Evolutionary conservation across 2,888 invertebrate species (phyloP).

Genomic region (Thera britannica): DNA sequence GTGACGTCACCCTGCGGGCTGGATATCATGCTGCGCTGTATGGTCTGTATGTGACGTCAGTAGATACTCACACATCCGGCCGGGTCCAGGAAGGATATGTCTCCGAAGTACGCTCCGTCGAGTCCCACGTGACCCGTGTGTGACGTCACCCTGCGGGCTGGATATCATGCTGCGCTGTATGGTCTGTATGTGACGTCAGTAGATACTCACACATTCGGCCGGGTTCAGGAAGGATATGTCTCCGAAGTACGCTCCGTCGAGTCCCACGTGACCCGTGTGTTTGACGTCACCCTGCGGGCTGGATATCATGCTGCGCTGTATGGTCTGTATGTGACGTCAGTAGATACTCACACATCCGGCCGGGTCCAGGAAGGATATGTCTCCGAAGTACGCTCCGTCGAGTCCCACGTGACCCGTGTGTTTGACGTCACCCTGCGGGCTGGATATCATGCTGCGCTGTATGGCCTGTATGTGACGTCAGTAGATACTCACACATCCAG

Average conservation of each 20-base stretch:
- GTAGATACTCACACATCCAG: slow-evolving; percentile 69
- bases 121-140: slow-evolving; percentile 98
- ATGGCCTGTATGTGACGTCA: background rate
- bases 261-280: slow-evolving; percentile 97
- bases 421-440: slow-evolving; percentile 98
- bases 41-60: background rate
- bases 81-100: slow-evolving; percentile 88
- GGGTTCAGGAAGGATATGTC: slow-evolving; percentile 89
- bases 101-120: slow-evolving; percentile 98
- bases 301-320: slow-evolving; percentile 86
- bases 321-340: background rate
- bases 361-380: slow-evolving; percentile 88
- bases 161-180: slow-evolving; percentile 86
- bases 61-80: slow-evolving; percentile 70
- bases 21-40: slow-evolving; percentile 86
- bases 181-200: slow-evolving; percentile 1
- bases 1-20: slow-evolving; percentile 98
- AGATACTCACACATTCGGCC: slow-evolving; percentile 70
- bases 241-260: slow-evolving; percentile 98
- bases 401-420: slow-evolving; percentile 98
- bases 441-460: slow-evolving; percentile 87
- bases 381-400: slow-evolving; percentile 98
- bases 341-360: slow-evolving; percentile 70
- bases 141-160: slow-evolving; percentile 97
- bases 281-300: slow-evolving; percentile 98